Evolutionary conservation across 1,140 invertebrate species (phyloP), one percentile per base, ranked within the genome.

Genomic region (Chrysopa pallens): DNA sequence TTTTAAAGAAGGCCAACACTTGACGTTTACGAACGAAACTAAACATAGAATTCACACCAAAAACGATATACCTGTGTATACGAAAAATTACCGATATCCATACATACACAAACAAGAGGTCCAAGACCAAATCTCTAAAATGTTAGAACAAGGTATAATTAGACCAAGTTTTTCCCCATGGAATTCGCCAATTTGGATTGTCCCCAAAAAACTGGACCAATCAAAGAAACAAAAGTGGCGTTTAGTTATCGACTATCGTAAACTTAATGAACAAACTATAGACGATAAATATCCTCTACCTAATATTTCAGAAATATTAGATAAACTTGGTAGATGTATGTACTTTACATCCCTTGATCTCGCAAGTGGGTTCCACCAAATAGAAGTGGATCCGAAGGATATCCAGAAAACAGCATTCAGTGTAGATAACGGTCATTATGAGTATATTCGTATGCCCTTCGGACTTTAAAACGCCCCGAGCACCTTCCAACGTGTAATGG

Each of bases 221-320:
- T 53, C 50, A 4, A 54, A 49, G 6, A 45, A 59, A 43, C 36
- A 33, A 42, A 58, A 60, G 54, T 59, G 46, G 47, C 45, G 62
- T 37, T 33, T 67, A 6, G 56, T 62, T 11, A 49, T 63, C 8
- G 63, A 64, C 47, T 66, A 58, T 46, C 36, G 61, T 38, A 58
- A 59, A 46, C 36, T 65, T 35, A 66, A 67, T 48, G 52, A 60
- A 36, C 52, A 52, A 33, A 62, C 58, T 9, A 49, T 62, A 17
- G 52, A 51, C 6, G 68, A 74, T 49, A 52, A 46, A 33, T 76
- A 63, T 50, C 71, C 72, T 1, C 43, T 75, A 2, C 70, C 70
- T 8, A 46, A 61, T 9, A 70, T 73, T 9, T 53, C 58, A 4
- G 64, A 70, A 12, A 61, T 61, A 15, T 42, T 64, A 40, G 61